A percentile compares a stretch with the other conserved stretches of the same genome.
Evolutionary conservation across 2,888 invertebrate genomes (phyloP).

Genomic region (Alsophila aescularia): DNA sequence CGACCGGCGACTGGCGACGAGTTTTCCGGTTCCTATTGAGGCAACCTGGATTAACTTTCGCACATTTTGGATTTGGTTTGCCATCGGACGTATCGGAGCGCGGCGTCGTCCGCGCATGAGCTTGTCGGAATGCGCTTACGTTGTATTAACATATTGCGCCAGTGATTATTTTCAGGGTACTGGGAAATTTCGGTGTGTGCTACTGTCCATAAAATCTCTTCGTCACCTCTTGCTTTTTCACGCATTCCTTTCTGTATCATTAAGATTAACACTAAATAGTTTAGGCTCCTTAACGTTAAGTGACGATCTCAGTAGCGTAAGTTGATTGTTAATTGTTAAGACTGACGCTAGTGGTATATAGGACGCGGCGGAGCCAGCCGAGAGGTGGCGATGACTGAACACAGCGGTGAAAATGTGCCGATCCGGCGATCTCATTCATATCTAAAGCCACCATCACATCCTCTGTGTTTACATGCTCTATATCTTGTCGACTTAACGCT

Average conservation of each 20-base stretch:
- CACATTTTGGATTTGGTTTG: conserved; percentile 19
- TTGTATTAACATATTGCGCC: conserved; percentile 30
- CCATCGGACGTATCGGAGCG: conserved; percentile 37
- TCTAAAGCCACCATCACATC: conserved; percentile 26
- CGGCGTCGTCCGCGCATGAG: conserved; percentile 31
- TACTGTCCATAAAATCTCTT: conserved; percentile 24
- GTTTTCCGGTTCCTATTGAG: conserved; percentile 49
- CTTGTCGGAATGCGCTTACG: conserved; percentile 35
- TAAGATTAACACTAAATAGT: conserved; percentile 36
- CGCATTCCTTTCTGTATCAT: conserved; percentile 32
- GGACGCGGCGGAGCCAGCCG: conserved; percentile 41
- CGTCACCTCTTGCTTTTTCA: conserved; percentile 36
- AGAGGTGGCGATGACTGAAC: conserved; percentile 41
- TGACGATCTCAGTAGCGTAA: conserved; percentile 48
- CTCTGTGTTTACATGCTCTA: conserved; percentile 25
- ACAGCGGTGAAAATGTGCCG: conserved; percentile 33
- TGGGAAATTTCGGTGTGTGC: conserved; percentile 30
- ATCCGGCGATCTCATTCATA: conserved; percentile 34
- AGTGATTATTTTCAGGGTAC: conserved; percentile 30
- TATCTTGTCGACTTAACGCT: conserved; percentile 35
- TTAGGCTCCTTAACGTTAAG: conserved; percentile 34
- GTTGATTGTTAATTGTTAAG: conserved; percentile 55
- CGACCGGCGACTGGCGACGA: conserved; percentile 35
- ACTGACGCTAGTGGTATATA: conserved; percentile 58
- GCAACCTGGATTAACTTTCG: conserved; percentile 48